phyloP scores from a whole-genome alignment of 2,113 vertebrate species.

The Sinocyclocheilus grahami region DNA sequence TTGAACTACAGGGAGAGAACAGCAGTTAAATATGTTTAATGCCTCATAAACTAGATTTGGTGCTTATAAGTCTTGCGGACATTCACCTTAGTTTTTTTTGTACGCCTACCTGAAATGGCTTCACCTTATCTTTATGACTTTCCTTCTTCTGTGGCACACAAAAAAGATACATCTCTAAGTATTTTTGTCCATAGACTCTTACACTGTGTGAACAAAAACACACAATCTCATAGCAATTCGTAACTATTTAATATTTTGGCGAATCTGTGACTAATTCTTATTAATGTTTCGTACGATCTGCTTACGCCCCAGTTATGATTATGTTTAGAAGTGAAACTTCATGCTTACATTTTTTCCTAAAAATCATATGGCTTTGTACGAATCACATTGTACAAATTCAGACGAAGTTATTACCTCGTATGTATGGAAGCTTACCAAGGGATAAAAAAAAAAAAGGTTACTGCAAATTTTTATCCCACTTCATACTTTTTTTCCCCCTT shows the following conservation, averaged over 20 bases:
- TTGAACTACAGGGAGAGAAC: not conserved
- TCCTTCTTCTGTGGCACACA: not conserved
- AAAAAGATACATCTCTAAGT: not conserved
- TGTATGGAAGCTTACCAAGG: too few species aligned
- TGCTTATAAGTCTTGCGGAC: not conserved
- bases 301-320: not conserved
- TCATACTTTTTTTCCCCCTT: too few species aligned
- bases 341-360: too few species aligned
- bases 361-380: too few species aligned
- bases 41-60: not conserved
- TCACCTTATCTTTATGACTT: not conserved
- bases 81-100: not conserved
- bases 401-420: not conserved
- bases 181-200: not conserved
- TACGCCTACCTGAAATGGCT: not conserved
- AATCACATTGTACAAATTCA: not conserved
- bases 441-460: too few species aligned
- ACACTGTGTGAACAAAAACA: not conserved
- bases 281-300: not conserved
- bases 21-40: slow-evolving; percentile 2
- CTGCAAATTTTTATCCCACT: too few species aligned
- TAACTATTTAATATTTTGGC: not conserved
- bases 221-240: not conserved
- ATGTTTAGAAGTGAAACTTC: not conserved
- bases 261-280: not conserved